Conservation (phyloP, 1,140 invertebrate genomes). For the Sinonovacula constricta region DNA sequence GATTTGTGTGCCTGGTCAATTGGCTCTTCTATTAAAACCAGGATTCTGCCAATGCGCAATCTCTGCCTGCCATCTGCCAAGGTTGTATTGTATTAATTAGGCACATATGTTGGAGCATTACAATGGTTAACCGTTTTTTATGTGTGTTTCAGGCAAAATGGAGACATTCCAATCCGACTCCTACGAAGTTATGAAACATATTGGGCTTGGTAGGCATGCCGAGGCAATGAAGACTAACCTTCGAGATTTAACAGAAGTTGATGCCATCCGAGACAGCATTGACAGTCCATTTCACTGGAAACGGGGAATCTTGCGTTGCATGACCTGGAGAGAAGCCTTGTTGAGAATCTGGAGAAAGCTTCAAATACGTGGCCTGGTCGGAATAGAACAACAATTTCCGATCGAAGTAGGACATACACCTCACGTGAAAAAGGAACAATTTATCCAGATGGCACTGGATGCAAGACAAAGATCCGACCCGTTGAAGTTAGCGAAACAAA, state of each 20-base stretch:
- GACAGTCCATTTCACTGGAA: constrained; percentile 35
- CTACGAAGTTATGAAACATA: background rate
- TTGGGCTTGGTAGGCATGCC: background rate
- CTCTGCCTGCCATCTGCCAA: too few relatives aligned
- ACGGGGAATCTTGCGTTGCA: constrained; percentile 11
- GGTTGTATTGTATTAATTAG: too few relatives aligned
- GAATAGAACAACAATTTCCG: constrained; percentile 43
- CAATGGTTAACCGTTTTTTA: too few relatives aligned
- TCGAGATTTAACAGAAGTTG: background rate
- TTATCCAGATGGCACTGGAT: constrained; percentile 12
- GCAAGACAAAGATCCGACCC: background rate
- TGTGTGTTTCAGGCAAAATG: constrained; percentile 40
- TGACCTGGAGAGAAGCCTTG: constrained; percentile 44
- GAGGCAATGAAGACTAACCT: background rate
- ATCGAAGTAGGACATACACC: constrained; percentile 11
- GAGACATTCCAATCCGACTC: constrained; percentile 30
- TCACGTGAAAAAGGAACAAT: constrained; percentile 15
- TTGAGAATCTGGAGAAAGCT: constrained; percentile 51
- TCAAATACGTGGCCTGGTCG: constrained; percentile 46
- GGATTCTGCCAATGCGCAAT: too few relatives aligned
- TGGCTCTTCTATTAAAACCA: too few relatives aligned
- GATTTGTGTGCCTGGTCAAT: too few relatives aligned
- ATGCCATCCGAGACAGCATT: constrained; percentile 23
- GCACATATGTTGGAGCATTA: too few relatives aligned
- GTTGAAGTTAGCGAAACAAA: constrained; percentile 24